phyloP scores from a whole-genome alignment of 2,797 vertebrate species.

The Cossypha dichroa region DNA sequence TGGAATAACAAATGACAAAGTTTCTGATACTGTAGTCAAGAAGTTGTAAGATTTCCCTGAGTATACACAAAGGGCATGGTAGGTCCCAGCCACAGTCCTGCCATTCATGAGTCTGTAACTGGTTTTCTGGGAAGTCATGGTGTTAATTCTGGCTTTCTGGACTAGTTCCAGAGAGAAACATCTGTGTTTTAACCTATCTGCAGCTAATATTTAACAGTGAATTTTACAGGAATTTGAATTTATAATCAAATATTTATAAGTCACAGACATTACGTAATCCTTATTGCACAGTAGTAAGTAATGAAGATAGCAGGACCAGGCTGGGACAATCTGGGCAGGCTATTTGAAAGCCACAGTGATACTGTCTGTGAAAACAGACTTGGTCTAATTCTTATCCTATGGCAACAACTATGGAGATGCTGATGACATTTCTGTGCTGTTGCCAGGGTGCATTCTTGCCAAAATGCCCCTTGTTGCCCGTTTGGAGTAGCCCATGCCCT shows the following conservation, averaged over 20 bases:
- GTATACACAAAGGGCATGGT: neutral
- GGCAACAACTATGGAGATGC: neutral
- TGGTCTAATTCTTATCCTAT: neutral
- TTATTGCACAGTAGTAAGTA: neutral
- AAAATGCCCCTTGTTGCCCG: neutral
- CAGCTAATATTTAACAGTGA: neutral
- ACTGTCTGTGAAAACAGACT: neutral
- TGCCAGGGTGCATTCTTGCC: neutral
- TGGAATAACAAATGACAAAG: neutral
- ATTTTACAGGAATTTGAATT: slow-evolving; percentile 49
- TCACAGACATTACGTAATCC: neutral
- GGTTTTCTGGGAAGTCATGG: neutral
- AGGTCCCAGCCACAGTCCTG: neutral
- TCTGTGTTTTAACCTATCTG: slow-evolving; percentile 16
- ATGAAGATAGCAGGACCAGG: neutral
- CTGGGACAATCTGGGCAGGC: neutral
- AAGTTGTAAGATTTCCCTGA: neutral
- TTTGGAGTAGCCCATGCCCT: neutral
- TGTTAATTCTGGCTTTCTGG: neutral
- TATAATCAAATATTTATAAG: slow-evolving; percentile 44
- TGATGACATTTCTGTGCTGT: neutral
- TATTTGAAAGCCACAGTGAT: neutral
- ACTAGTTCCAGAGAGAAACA: slow-evolving; percentile 13
- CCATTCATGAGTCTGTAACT: neutral
- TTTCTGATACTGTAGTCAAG: neutral